phyloP scores from a whole-genome alignment of 2,888 invertebrate genomes.

The Lamproptera curius region DNA sequence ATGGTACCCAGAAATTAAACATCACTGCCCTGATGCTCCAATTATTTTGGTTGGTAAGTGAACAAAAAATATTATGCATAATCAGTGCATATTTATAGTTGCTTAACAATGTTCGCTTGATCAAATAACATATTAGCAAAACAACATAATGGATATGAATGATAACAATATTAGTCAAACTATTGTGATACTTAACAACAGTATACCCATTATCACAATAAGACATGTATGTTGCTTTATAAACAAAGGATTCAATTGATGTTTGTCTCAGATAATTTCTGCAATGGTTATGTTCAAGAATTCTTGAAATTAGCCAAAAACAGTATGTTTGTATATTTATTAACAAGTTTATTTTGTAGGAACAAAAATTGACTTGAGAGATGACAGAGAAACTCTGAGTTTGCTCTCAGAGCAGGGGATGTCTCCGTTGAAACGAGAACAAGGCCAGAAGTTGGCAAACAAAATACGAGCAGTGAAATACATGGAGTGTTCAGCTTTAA shows the following conservation, averaged over 20 bases:
- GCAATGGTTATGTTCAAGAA: no score
- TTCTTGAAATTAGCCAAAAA: no score
- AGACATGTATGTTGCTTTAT: no score
- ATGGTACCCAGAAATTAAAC: slow-evolving; percentile 99
- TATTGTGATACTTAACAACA: no score
- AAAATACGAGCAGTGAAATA: slow-evolving; percentile 99
- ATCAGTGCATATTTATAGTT: no score
- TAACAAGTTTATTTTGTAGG: slow-evolving; percentile 82
- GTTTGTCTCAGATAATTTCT: no score
- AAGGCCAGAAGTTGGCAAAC: slow-evolving; percentile 98
- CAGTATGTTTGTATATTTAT: slow-evolving; percentile 14
- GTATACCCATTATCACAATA: no score
- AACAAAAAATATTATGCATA: background rate
- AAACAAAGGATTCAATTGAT: no score
- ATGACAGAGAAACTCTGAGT: slow-evolving; percentile 97
- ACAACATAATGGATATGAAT: no score
- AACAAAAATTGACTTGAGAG: slow-evolving; percentile 99
- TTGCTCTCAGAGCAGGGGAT: slow-evolving; percentile 95
- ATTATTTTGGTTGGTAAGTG: slow-evolving; percentile 97
- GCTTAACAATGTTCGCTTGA: no score
- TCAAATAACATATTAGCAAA: no score
- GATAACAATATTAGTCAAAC: no score
- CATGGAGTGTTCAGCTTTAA: slow-evolving; percentile 99
- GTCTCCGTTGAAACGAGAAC: slow-evolving; percentile 97
- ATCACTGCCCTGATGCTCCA: slow-evolving; percentile 99